These are phyloP conservation scores for Notarius lentiginosus DNA, from an alignment of 2,113 vertebrate genomes.

Conservation along the genomic window DNA sequence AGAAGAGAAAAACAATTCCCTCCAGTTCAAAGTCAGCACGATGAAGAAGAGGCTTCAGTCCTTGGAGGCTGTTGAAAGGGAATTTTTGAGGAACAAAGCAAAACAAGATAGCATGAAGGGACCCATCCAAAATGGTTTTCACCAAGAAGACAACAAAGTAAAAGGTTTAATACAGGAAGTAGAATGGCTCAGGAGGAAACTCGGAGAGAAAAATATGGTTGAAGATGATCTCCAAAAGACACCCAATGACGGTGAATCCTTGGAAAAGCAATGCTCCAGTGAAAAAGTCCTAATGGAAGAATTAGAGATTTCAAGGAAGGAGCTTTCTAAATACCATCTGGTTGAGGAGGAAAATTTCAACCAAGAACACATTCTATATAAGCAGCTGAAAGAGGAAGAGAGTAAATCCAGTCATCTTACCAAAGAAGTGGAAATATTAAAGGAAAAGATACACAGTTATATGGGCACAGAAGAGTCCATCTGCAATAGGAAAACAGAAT, in stretches of 20 bases:
- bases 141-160: constrained; percentile 95
- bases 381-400: constrained; percentile 90
- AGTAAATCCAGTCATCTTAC: constrained; percentile 88
- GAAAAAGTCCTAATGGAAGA: constrained; percentile 87
- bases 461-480: constrained; percentile 90
- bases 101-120: constrained; percentile 82
- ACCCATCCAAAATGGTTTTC: constrained; percentile 73
- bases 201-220: constrained; percentile 90
- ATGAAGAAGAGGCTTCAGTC: constrained; percentile 91
- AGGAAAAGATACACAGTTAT: constrained; percentile 94
- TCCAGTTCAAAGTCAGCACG: constrained; percentile 86
- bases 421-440: constrained; percentile 88
- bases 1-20: constrained; percentile 86
- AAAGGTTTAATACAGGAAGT: constrained; percentile 94
- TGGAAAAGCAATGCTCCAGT: constrained; percentile 82
- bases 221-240: constrained; percentile 91
- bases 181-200: constrained; percentile 84
- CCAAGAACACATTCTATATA: constrained; percentile 88
- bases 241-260: constrained; percentile 84
- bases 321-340: constrained; percentile 87
- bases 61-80: constrained; percentile 85
- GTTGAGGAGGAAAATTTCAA: constrained; percentile 88
- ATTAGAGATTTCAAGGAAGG: constrained; percentile 82
- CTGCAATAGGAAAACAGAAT: constrained; percentile 85
- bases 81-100: constrained; percentile 84